Base-by-base conservation (phyloP, 2,888 invertebrate genomes). In the Odiellus spinosus region DNA sequence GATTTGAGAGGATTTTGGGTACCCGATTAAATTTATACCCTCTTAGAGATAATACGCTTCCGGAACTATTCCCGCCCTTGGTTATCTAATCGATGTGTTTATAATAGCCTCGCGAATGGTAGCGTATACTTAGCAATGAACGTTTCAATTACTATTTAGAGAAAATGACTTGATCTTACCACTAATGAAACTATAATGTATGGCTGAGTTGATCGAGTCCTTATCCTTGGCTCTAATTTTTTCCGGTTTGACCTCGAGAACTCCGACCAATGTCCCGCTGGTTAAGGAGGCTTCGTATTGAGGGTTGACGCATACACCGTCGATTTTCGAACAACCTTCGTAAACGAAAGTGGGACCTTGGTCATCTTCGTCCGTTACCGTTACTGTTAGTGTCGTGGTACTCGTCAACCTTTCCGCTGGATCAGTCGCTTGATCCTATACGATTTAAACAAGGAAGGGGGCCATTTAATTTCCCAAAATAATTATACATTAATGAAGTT, bases 291-390 rank as follows among this genome's bases (percentile, higher is more conserved):
- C 48, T 15, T 34, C 39, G 33, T 53, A 53, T 15, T 53, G 49
- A 2, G 49, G 49, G 33, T 50, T 52, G 19, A 52, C 53, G 34
- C 53, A 53, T 11, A 44, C 49, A 14, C 47, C 47, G 20, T 51
- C 48, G 14, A 53, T 48, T 18, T 45, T 18, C 1, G 52, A 39
- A 62, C 88, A 88, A 12, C 84, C 84, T 58, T 82, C 78, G 68
- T 87, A 87, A 52, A 85, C 82, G 62, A 88, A 90, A 1, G 85
- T 84, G 0, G 88, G 88, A 62, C 85, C 86, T 61, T 85, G 81
- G 61, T 90, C 90, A 61, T 90, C 88, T 41, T 84, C 87, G 59
- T 90, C 90, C 58, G 78, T 74, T 11, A 91, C 77, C 59, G 82
- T 80, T 2, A 91, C 80, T 0, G 81, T 83, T 50, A 91, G 67